Evolutionary conservation across 2,113 vertebrate species (phyloP), one percentile per base, ranked within the genome.

Genomic region (Corythornis cristatus): DNA sequence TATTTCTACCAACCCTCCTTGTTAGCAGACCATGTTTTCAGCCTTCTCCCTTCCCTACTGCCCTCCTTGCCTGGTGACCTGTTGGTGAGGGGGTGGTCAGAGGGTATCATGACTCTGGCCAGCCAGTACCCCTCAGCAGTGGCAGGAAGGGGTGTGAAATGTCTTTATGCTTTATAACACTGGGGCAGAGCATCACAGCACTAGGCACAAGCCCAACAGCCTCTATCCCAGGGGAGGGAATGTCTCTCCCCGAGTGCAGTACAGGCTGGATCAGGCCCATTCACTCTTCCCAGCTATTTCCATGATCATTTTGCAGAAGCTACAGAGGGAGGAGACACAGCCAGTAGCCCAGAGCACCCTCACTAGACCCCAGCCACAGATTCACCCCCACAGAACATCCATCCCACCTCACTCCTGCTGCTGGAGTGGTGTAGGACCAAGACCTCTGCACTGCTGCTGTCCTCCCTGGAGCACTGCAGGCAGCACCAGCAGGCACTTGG

Each of bases 381-480:
- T 42, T 31, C 50, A 73, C 11, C 12, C 28, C 43, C 71, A 1
- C 37, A 18, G 16, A 50, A 29, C 21, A 40, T n/a, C 65, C 45
- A 26, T 42, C 54, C 43, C 40, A 25, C 19, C 46, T 43, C 53
- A 14, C 2, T 6, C 50, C 70, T 7, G 16, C n/a, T 45, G 19
- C 42, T 75, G 9, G 28, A 43, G 11, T 40, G n/a, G 0, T 58
- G 33, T 9, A 51, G 16, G 20, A 62, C 12, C 5, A 7, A 67
- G 50, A n/a, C 19, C 29, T 12, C 65, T 16, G 15, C 15, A 6
- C 57, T 33, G 28, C 64, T 72, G n/a, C 29, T 26, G 0, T 18
- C n/a, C 28, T 95, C 82, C 60, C 77, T 92, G 75, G 31, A 67
- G 82, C 76, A 31, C 65, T 64, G 83, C 56, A 93, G 26, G 28